phyloP scores from a whole-genome alignment of 2,888 invertebrate genomes.

The Volucella zonaria region DNA sequence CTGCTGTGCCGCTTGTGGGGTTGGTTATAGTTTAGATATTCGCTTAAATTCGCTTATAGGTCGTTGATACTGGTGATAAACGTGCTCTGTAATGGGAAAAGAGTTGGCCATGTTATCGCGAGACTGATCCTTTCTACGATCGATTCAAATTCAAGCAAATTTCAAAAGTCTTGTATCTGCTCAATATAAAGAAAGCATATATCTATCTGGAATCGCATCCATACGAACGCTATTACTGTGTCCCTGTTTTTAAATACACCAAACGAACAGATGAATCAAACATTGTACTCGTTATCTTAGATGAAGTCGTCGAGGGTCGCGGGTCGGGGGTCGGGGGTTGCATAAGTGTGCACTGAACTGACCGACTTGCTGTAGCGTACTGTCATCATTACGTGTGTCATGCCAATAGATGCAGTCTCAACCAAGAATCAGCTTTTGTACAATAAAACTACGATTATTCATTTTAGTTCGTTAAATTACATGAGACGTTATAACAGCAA shows the following conservation, averaged over 20 bases:
- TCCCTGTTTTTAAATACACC: constrained; percentile 47
- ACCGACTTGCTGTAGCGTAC: constrained; percentile 39
- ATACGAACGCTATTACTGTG: constrained; percentile 65
- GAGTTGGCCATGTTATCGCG: constrained; percentile 53
- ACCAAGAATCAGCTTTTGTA: constrained; percentile 64
- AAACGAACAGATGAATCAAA: constrained; percentile 53
- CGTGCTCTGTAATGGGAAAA: too few species aligned
- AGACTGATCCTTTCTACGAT: constrained; percentile 44
- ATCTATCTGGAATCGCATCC: constrained; percentile 56
- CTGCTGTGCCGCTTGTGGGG: too few species aligned
- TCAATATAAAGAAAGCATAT: constrained; percentile 49
- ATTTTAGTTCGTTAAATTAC: constrained; percentile 73
- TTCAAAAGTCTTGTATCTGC: constrained; percentile 44
- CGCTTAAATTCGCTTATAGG: background rate
- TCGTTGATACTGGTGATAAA: constrained; percentile 9
- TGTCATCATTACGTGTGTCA: constrained; percentile 71
- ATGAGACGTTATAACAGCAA: constrained; percentile 51
- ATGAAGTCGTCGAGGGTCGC: too few species aligned
- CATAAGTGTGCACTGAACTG: constrained; percentile 46
- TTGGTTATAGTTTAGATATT: too few species aligned
- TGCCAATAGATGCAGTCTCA: constrained; percentile 69
- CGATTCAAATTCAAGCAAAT: constrained; percentile 65
- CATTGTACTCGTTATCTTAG: constrained; percentile 20
- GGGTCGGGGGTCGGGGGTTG: constrained; percentile 8
- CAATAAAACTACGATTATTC: constrained; percentile 73